Evolutionary conservation across 2,797 vertebrate species (phyloP), one percentile per base, ranked within the genome.

Genomic region (Channa striata): DNA sequence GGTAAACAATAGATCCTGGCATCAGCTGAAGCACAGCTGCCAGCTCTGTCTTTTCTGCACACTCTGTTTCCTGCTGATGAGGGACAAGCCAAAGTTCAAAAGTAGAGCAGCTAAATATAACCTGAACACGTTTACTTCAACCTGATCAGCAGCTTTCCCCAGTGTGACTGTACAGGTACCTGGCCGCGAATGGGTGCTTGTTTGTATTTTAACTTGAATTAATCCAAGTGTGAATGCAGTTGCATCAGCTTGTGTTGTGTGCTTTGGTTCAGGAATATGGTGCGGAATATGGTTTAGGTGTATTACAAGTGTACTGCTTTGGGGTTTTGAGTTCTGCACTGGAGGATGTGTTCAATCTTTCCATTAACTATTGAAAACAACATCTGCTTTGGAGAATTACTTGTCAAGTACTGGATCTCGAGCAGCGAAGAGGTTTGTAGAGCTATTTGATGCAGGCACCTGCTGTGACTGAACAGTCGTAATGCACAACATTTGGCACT

Each of bases 311-410:
- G 21, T 65, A 19, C 56, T 60, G 69, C 44, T 80, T 66, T 61
- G 64, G 71, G 75, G 39, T 63, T 67, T 68, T 64, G 54, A 46
- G 52, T 60, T 81, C 43, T 65, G 60, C 68, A 62, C 48, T 44
- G 50, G 39, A 46, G 74, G 34, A 40, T 61, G 52, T 66, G 61
- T 78, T 78, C 69, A 59, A 46, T 68, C 67, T 73, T 70, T 80
- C 53, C 59, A 83, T 88, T 74, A 88, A 84, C 73, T 77, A 71
- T 78, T 86, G 61, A 87, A 75, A 82, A 67, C 74, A 79, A 77
- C 88, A 90, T 89, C 89, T 91, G 89, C 79, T 89, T 76, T 48
- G 11, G 69, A 77, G 79, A 66, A 65, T 71, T 86, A 62, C 68
- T 65, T 77, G 70, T 76, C 77, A 75, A 68, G 50, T 42, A 59